These are phyloP conservation scores for Cacatua alba DNA, from an alignment of 2,113 vertebrate genomes.

Conservation along the genomic window DNA sequence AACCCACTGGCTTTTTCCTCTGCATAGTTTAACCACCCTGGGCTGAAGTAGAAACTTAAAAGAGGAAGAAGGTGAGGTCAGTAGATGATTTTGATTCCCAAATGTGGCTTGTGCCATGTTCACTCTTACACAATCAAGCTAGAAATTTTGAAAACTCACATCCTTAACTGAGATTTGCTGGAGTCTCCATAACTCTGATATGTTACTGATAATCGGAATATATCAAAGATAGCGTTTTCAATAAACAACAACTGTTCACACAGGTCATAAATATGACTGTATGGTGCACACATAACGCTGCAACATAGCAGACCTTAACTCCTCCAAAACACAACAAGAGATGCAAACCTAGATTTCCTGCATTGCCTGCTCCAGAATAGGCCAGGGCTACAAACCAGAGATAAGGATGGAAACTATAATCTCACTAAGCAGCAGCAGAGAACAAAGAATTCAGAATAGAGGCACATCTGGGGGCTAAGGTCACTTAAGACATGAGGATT, in stretches of 20 bases:
- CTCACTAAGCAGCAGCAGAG: neutral
- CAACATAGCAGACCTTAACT: neutral
- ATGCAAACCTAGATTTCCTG: neutral
- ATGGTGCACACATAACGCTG: neutral
- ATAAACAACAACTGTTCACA: neutral
- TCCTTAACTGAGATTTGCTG: neutral
- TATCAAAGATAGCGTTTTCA: neutral
- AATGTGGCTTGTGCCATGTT: neutral
- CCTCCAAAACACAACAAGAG: neutral
- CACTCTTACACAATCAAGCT: fast-evolving
- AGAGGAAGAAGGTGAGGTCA: neutral
- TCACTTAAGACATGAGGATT: neutral
- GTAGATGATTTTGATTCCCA: neutral
- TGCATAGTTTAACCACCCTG: neutral
- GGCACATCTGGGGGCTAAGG: neutral
- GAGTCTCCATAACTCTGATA: neutral
- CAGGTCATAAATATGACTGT: fast-evolving
- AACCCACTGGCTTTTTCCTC: neutral
- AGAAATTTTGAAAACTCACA: neutral
- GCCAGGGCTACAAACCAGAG: neutral
- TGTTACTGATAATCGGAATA: neutral
- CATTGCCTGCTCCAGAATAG: neutral
- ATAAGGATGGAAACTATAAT: neutral
- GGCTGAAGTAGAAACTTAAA: neutral
- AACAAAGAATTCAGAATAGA: neutral